Evolutionary conservation across 2,888 invertebrate genomes (phyloP).

Genomic region (Limnephilus lunatus): DNA sequence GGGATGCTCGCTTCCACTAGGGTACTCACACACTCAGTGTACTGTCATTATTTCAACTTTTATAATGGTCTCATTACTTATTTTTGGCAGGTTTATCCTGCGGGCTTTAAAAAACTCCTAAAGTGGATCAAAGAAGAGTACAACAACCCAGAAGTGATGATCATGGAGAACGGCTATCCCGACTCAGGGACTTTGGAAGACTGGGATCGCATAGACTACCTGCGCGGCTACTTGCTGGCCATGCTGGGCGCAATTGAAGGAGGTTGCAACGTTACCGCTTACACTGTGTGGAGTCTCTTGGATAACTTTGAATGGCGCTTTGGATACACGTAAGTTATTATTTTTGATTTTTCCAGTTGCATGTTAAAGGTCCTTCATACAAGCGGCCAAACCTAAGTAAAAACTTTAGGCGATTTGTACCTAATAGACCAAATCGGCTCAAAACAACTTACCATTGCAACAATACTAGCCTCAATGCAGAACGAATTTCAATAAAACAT

Average conservation of each 20-base stretch:
- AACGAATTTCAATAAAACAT: too few relatives aligned
- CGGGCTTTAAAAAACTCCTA: conserved; percentile 76
- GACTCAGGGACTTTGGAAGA: conserved; percentile 71
- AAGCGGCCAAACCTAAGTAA: not conserved
- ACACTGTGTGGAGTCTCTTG: conserved; percentile 69
- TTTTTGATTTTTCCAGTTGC: not conserved
- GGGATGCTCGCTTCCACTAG: too few relatives aligned
- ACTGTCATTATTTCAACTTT: too few relatives aligned
- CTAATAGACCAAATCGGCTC: too few relatives aligned
- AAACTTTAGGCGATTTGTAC: too few relatives aligned
- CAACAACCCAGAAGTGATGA: conserved; percentile 76
- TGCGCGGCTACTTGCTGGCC: conserved; percentile 65
- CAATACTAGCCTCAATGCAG: too few relatives aligned
- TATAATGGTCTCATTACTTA: too few relatives aligned
- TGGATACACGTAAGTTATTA: conserved; percentile 67
- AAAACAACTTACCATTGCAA: too few relatives aligned
- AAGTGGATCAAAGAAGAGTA: conserved; percentile 78
- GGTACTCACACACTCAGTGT: too few relatives aligned
- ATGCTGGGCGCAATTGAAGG: conserved; percentile 68
- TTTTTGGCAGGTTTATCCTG: conserved; percentile 69
- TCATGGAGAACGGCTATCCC: conserved; percentile 80
- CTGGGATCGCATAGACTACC: conserved; percentile 68
- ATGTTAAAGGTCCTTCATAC: not conserved
- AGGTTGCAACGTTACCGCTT: conserved; percentile 67
- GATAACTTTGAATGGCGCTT: conserved; percentile 68